These are phyloP conservation scores for Popillia japonica DNA, from an alignment of 1,140 invertebrate genomes.

Conservation along the genomic window DNA sequence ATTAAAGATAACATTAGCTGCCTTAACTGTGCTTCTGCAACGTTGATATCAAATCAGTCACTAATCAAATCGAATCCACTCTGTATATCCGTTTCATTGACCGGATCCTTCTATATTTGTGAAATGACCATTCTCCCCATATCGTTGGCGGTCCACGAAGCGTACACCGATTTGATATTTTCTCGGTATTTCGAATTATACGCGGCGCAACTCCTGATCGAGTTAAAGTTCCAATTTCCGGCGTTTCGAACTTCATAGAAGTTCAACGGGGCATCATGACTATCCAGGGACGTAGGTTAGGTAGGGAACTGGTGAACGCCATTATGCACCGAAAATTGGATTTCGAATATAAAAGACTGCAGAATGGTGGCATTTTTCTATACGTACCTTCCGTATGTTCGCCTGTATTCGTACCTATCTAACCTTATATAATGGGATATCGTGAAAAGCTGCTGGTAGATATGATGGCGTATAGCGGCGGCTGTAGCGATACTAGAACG, in stretches of 20 bases:
- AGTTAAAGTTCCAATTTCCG: conserved; percentile 18
- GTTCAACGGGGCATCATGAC: not conserved
- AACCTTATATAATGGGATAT: not conserved
- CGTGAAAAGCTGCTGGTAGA: not conserved
- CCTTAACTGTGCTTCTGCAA: no score
- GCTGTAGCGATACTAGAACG: not conserved
- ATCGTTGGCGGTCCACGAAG: not conserved
- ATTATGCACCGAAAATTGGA: conserved; percentile 11
- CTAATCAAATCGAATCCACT: no score
- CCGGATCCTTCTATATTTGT: not conserved
- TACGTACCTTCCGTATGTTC: not conserved
- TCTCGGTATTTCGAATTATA: not conserved
- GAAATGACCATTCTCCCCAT: not conserved
- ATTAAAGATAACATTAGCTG: no score
- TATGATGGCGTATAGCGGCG: not conserved
- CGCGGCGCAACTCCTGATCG: not conserved
- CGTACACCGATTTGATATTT: not conserved
- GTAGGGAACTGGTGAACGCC: not conserved
- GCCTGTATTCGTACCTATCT: not conserved
- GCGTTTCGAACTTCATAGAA: not conserved
- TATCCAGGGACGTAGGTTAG: no score
- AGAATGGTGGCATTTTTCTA: conserved; percentile 18
- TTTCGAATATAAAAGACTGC: conserved; percentile 10
- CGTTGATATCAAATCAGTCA: no score
- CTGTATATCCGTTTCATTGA: not conserved